Evolutionary conservation across 2,113 vertebrate genomes (phyloP), one percentile per base, ranked within the genome.

Genomic region (Hystrix cristata): DNA sequence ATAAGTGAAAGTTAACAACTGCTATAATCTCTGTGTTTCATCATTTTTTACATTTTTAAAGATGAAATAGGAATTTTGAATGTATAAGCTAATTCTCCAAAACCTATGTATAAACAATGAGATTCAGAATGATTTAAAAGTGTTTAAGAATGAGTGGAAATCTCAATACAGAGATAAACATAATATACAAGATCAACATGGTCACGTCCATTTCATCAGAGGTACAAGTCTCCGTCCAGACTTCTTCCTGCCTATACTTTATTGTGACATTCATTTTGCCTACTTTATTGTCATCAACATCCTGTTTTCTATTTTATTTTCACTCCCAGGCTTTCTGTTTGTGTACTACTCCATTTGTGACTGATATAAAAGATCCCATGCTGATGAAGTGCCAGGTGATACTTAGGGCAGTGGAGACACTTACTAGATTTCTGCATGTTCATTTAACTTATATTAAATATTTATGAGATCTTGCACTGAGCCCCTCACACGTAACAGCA

Each of bases 381-480:
- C 4, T 76, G 76, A 76, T 74, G 59, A 69, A 81, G 95, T 88
- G n/a, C 14, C 53, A 72, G 34, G 14, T 38, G 38, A 64, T 9
- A 8, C 21, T 60, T 46, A 46, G 62, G 29, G 7, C 43, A n/a
- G 55, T 87, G n/a, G 74, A 86, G 76, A 86, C 18, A 86, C 48
- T 34, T 57, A 12, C 4, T 85, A 67, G 62, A 82, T 76, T 19
- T 80, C 94, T 59, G 43, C 18, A 25, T 69, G 62, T n/a, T 97
- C 46, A n/a, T 95, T 97, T 94, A 60, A n/a, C 51, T 67, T 94
- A 16, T 67, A 53, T 82, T 80, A 95, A 95, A 80, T 71, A 89
- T 55, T 80, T 74, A 64, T 55, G 51, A 94, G 57, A 59, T 65
- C 18, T 34, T 51, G 23, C 23, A 57, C 21, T 9, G 55, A 90